Conservation (phyloP, 1,140 invertebrate species). For the Dendroctonus valens region DNA sequence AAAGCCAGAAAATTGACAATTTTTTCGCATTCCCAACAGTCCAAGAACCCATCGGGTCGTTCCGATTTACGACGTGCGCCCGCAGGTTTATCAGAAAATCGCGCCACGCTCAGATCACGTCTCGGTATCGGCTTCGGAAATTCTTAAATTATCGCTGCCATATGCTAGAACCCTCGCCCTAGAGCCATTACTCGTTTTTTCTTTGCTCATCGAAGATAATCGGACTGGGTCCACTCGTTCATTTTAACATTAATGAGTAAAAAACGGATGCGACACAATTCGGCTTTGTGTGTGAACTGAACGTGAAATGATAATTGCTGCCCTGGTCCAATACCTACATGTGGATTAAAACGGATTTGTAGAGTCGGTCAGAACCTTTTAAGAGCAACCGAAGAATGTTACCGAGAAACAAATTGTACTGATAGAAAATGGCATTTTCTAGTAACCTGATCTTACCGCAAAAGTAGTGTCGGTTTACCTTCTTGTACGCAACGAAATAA, state of each 20-base stretch:
- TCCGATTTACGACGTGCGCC: conserved; percentile 28
- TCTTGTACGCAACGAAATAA: conserved; percentile 1
- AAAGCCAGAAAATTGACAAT: too few relatives aligned
- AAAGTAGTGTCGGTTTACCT: not conserved
- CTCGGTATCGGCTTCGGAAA: conserved; percentile 34
- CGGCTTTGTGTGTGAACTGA: not conserved
- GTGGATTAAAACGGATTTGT: too few relatives aligned
- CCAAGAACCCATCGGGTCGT: not conserved
- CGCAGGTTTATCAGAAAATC: conserved; percentile 31
- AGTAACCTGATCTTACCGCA: conserved; percentile 1
- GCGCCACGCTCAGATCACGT: conserved; percentile 26
- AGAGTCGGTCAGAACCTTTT: too few relatives aligned
- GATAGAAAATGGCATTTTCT: conserved; percentile 9
- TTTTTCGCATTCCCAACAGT: not conserved
- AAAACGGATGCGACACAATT: conserved; percentile 20
- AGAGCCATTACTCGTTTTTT: conserved; percentile 1
- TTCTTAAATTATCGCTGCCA: conserved; percentile 32
- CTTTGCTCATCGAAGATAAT: conserved; percentile 13
- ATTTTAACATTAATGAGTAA: conserved; percentile 31
- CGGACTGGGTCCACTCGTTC: conserved; percentile 14
- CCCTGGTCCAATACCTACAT: too few relatives aligned
- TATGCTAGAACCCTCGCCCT: conserved; percentile 27
- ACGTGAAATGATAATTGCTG: too few relatives aligned
- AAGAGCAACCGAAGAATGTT: not conserved
- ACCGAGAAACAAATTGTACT: conserved; percentile 2